phyloP scores from a whole-genome alignment of 2,797 vertebrate species.

The Onychomys arenicola region DNA sequence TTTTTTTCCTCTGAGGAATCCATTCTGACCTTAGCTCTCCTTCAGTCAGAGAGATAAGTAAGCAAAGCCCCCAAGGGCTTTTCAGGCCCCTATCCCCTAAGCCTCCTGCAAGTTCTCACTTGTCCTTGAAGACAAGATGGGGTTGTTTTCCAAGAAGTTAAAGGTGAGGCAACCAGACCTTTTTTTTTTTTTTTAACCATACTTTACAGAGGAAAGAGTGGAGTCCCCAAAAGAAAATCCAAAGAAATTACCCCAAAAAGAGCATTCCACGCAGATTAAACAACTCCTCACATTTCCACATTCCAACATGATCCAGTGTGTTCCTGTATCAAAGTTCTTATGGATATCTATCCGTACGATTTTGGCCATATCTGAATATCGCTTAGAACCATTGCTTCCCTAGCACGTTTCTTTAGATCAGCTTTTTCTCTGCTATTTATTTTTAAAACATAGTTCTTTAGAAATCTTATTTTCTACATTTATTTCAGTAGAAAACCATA shows the following conservation, averaged over 20 bases:
- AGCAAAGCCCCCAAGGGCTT: not conserved
- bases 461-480: slow-evolving; percentile 45
- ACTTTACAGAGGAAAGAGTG: slow-evolving; percentile 3
- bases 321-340: slow-evolving; percentile 31
- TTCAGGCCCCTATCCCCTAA: not conserved
- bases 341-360: slow-evolving; percentile 23
- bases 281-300: slow-evolving; percentile 16
- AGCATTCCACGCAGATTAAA: not conserved
- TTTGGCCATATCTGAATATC: not conserved
- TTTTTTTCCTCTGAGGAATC: slow-evolving; percentile 46
- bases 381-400: not conserved
- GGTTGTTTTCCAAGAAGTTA: slow-evolving; percentile 38
- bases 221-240: not conserved
- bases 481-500: slow-evolving; percentile 3
- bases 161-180: not conserved
- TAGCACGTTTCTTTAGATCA: slow-evolving; percentile 41
- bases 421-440: slow-evolving; percentile 46
- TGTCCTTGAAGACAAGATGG: not conserved
- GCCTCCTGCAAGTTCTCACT: not conserved
- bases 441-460: slow-evolving; percentile 15
- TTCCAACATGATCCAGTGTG: not conserved
- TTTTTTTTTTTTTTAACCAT: not conserved
- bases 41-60: slow-evolving; percentile 50
- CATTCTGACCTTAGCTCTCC: slow-evolving; percentile 43
- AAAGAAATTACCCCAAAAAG: not conserved